Evolutionary conservation across 2,888 invertebrate genomes (phyloP), one percentile per base, ranked within the genome.

Genomic region (Cryptus armator): DNA sequence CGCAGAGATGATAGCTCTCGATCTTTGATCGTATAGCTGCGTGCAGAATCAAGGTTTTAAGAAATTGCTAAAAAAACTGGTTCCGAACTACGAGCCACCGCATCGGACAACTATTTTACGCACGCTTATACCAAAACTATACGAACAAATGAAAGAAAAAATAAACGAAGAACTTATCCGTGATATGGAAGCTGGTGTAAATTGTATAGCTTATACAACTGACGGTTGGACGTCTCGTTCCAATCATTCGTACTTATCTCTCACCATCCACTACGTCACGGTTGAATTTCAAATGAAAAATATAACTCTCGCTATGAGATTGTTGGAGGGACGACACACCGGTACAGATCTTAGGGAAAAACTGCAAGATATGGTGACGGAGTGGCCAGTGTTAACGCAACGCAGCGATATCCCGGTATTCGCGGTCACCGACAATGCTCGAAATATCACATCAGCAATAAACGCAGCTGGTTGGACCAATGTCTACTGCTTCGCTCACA

Each of bases 91-190:
- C 43, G 56, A 56, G 14, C 78, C 68, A 5, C 78, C 78, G 3
- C 14, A 51, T 19, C 66, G 78, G 12, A 78, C 78, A 37, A 56
- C 43, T 9, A 19, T 78, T 32, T 78, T 68, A 3, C 32, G 78
- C 32, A 32, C n/a, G 12, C 78, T 78, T 24, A 37, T 68, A n/a
- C 68, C 78, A 5, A 51, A 48, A 9, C 32, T 77, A 89, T 93
- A 29, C 88, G 92, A 67, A 91, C 89, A 91, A 59, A 84, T 90
- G 67, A 93, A 94, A 85, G 90, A 93, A 84, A 92, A 92, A 24
- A 93, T 94, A 86, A 91, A 90, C 72, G 89, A 87, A 16, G 94
- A 94, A 53, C 94, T 93, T 80, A 90, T 32, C 10, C 24, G 12
- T 37, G 48, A 43, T 14, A 62, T 43, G 10, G 12, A 56, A 24